Evolutionary conservation across 2,797 vertebrate genomes (phyloP), one percentile per base, ranked within the genome.

Genomic region (Enteromius treurensis): DNA sequence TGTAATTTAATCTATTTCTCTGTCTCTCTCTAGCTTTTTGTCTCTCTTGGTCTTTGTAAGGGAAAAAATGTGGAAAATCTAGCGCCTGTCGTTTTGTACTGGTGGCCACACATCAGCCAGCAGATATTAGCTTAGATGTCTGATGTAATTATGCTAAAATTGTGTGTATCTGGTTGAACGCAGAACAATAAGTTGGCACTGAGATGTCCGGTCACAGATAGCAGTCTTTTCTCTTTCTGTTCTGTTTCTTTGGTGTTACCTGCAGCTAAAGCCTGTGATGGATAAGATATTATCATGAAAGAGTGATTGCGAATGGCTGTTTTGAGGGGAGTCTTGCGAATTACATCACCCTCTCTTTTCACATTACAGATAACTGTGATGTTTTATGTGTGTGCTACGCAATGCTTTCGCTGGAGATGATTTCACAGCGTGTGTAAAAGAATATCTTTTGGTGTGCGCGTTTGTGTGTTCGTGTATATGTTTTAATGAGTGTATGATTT

Each of bases 211-310:
- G 37, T 71, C 58, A 75, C 49, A 82, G 77, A 55, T 17, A n/a
- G 60, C 74, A 62, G 65, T 69, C 79, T 55, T n/a, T 32, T 49
- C 51, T 64, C 32, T 74, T 34, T 78, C 78, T 77, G 17, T 42
- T 67, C 68, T 67, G 65, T 51, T 62, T 78, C 64, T 81, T 17
- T 76, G 11, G 55, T 77, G 64, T 42, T 75, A 75, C 69, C 65
- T 84, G 60, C 51, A 84, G 82, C 75, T 82, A 45, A 32, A 82
- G 40, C 58, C 45, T 82, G 65, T 82, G 82, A 76, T 47, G 84
- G 84, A 88, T 88, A 82, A 86, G 87, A 86, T 82, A 49, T 69
- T 86, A 86, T 86, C 76, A 84, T 71, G 75, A 83, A 83, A 83
- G 67, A 51, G 78, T 70, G 53, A 70, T 83, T 83, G 76, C 42